Evolutionary conservation across 2,113 vertebrate species (phyloP), one percentile per base, ranked within the genome.

Genomic region (Phaetusa simplex): DNA sequence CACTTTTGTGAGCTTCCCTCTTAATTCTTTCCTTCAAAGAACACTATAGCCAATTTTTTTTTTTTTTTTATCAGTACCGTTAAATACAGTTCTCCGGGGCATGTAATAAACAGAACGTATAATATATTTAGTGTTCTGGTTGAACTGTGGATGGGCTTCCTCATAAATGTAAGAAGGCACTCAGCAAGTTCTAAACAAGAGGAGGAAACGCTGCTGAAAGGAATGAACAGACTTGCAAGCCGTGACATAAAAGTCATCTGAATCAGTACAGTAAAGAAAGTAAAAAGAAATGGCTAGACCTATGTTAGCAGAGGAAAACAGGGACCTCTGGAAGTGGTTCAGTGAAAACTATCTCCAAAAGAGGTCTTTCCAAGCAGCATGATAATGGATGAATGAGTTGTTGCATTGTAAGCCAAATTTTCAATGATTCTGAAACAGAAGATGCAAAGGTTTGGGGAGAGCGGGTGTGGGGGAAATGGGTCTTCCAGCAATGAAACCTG

Each of bases 181-280:
- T 97, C 96, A 93, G 79, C 87, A 77, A 93, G 91, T 96, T 96
- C 97, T 96, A 97, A 97, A 96, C 64, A 97, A 96, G 82, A 59
- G 20, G 70, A 95, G 61, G 70, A 96, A 97, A 93, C 30, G 71
- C 86, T 82, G 34, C 49, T 93, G 89, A 93, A 84, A 91, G 95
- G 82, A 81, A 72, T 52, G 69, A 52, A 52, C 62, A 86, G 47
- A 27, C 80, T 82, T 93, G 76, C 40, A 96, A 90, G 88, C 34
- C 0, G 8, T 77, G 92, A 79, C 73, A 92, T 92, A 94, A 88
- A 91, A 95, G 77, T 94, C 45, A 34, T 86, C 65, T 86, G 65
- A 93, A n/a, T 80, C 45, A 91, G 58, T 96, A 88, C 40, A 81
- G 76, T 30, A 90, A 93, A 79, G 71, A 83, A 94, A 87, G 86